Conservation (phyloP, 2,797 vertebrate genomes). For the Dendrocincla fuliginosa region DNA sequence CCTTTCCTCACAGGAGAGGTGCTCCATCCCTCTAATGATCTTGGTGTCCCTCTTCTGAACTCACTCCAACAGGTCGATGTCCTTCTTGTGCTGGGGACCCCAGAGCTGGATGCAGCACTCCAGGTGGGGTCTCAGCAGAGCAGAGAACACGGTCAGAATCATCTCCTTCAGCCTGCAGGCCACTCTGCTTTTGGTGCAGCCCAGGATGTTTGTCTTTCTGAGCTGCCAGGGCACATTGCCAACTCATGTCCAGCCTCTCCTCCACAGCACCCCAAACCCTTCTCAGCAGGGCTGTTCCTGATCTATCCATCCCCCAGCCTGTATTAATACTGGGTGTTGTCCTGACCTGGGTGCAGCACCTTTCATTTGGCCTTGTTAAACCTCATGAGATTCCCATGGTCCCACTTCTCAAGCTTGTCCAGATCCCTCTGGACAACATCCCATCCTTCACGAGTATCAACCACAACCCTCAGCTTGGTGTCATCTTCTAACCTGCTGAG, state of each 20-base stretch:
- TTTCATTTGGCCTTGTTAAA: neutral
- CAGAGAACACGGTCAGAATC: neutral
- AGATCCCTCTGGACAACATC: neutral
- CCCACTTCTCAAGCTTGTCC: neutral
- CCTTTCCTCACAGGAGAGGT: neutral
- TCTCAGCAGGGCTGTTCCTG: neutral
- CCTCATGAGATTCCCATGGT: neutral
- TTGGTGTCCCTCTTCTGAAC: neutral
- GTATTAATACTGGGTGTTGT: neutral
- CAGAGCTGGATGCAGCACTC: neutral
- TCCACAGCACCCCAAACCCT: neutral
- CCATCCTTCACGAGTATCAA: neutral
- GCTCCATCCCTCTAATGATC: neutral
- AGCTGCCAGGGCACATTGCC: neutral
- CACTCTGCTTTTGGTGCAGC: neutral
- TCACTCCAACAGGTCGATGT: neutral
- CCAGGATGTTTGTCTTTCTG: neutral
- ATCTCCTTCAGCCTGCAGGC: neutral
- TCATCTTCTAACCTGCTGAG: neutral
- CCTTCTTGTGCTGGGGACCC: neutral
- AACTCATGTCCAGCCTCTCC: neutral
- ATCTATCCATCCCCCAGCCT: neutral
- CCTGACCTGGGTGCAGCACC: neutral
- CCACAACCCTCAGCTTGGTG: neutral
- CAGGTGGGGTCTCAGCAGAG: neutral